A percentile compares a stretch with the other conserved stretches of the same genome.
phyloP scores from a whole-genome alignment of 1,140 invertebrate species.

The Medauroidea extradentata region DNA sequence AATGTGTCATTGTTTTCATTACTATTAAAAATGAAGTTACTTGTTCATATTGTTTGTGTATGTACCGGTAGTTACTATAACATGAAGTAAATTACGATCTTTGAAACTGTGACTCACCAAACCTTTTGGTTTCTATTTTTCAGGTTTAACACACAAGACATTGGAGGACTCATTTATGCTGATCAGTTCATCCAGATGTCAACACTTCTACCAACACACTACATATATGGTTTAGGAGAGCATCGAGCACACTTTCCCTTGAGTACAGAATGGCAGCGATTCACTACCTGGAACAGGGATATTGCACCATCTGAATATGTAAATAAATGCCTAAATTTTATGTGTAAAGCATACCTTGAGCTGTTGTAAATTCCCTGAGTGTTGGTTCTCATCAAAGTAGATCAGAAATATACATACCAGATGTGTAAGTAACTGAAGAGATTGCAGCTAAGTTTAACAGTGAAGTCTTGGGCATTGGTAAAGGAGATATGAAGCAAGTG shows the following conservation, averaged over 20 bases:
- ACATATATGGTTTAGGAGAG: slow-evolving; percentile 82
- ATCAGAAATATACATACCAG: too few species aligned
- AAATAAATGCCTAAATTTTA: too few species aligned
- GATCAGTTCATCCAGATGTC: slow-evolving; percentile 84
- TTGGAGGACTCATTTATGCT: slow-evolving; percentile 70
- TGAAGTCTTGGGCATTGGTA: too few species aligned
- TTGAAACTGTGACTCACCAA: slow-evolving; percentile 34
- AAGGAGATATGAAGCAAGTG: too few species aligned
- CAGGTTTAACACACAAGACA: slow-evolving; percentile 65
- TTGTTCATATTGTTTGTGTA: not conserved
- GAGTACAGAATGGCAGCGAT: slow-evolving; percentile 59
- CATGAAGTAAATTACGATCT: too few species aligned
- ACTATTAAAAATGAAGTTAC: not conserved
- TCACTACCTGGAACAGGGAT: slow-evolving; percentile 65
- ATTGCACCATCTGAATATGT: slow-evolving; percentile 54
- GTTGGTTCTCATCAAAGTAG: too few species aligned
- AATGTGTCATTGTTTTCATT: too few species aligned
- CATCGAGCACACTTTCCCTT: slow-evolving; percentile 56
- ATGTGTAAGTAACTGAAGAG: too few species aligned
- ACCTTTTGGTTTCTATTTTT: not conserved
- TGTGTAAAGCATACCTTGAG: too few species aligned
- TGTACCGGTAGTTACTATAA: too few species aligned
- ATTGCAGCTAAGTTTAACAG: too few species aligned
- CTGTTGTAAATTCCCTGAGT: too few species aligned
- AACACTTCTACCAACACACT: slow-evolving; percentile 59